Conservation (phyloP, 2,888 invertebrate genomes). For the Microctonus brassicae region DNA sequence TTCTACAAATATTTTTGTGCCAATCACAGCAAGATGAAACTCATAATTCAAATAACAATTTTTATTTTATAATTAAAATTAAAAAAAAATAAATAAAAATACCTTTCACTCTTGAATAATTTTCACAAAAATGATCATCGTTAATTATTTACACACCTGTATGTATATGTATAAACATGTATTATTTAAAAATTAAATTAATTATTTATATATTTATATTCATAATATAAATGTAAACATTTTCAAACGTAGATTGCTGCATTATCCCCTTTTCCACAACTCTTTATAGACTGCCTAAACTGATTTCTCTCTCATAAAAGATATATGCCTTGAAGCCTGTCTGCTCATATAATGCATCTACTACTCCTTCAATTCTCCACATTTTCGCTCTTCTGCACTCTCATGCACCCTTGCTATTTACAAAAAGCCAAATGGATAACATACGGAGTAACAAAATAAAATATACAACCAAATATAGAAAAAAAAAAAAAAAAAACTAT, state of each 20-base stretch:
- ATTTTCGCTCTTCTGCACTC: background rate
- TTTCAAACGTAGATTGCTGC: background rate
- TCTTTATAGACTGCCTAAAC: slow-evolving; percentile 24
- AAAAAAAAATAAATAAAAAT: no score
- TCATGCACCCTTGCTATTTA: background rate
- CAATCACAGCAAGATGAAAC: no score
- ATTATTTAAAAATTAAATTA: no score
- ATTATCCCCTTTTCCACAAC: slow-evolving; percentile 7
- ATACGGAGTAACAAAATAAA: background rate
- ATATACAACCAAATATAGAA: background rate
- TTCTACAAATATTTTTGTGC: no score
- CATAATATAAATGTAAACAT: background rate
- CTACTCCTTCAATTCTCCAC: background rate
- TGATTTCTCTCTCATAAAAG: slow-evolving; percentile 16
- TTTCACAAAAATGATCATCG: no score
- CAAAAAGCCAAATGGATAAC: background rate
- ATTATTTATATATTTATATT: background rate
- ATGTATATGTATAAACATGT: no score
- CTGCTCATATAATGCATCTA: background rate
- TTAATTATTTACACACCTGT: no score
- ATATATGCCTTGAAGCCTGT: background rate
- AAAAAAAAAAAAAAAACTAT: background rate
- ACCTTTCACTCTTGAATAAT: no score
- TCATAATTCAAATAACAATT: no score
- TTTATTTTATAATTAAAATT: no score